Evolutionary conservation across 1,140 invertebrate genomes (phyloP), one percentile per base, ranked within the genome.

Genomic region (Philotrypesis tridentata): DNA sequence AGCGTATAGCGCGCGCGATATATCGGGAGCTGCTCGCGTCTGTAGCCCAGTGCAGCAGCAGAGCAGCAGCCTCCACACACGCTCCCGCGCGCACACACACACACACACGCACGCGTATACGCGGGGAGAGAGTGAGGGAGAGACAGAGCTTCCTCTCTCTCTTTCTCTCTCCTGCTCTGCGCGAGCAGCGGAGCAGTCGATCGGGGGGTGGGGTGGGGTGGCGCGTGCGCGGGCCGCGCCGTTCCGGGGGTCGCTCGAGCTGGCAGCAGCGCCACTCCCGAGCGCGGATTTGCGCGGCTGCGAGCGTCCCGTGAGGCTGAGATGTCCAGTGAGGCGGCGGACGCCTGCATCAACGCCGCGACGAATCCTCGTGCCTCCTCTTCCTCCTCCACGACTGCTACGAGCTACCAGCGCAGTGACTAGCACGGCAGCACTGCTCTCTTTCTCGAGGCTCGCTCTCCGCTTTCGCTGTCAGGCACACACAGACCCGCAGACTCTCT

Each of bases 251-350:
- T 55, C 5, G 48, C 48, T 55, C 21, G 48, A n/a, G 48, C 48
- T 55, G 14, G 48, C 48, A 55, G 83, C 87, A 90, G 87, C 87
- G 88, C 91, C 91, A 91, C 90, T 90, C 90, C 91, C 91, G 90
- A 89, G 90, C 90, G 90, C 90, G 90, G 88, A 89, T 89, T 90
- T 90, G 89, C 90, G 89, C 91, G 90, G 90, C 88, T 91, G 90
- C 90, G 87, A 91, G 87, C 90, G 90, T 90, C 90, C 88, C 87
- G 88, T 80, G 86, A 87, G 85, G 61, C 88, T 82, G 86, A 88
- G 85, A 91, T 92, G 90, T 91, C 87, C 87, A 89, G 87, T 87
- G 87, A 75, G 84, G 87, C 25, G 48, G 82, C 87, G 80, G 82
- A 82, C 82, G 83, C 84, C 85, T 79, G 48, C 83, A 72, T 61